phyloP scores from a whole-genome alignment of 1,140 invertebrate species.

The Ceratosolen solmsi region DNA sequence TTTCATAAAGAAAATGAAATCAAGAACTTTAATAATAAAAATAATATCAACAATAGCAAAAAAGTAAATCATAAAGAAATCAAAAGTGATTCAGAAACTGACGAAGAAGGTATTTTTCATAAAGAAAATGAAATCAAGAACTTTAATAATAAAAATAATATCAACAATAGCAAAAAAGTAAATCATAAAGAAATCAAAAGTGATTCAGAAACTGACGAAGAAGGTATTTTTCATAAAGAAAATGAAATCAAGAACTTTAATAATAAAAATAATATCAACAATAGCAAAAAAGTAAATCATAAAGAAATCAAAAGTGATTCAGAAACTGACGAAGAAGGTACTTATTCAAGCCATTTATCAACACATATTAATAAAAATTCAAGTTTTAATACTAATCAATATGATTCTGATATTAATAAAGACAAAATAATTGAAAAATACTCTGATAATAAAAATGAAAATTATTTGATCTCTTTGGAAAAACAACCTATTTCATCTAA shows the following conservation, averaged over 20 bases:
- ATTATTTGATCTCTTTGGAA: background rate
- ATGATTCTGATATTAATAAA: constrained; percentile 41
- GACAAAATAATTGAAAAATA: constrained; percentile 10
- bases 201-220: constrained; percentile 49
- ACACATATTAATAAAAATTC: constrained; percentile 5
- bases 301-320: constrained; percentile 17
- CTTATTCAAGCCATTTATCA: constrained; percentile 29
- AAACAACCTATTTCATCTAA: background rate
- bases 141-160: background rate
- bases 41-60: background rate
- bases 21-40: background rate
- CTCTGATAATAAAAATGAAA: background rate
- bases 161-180: background rate
- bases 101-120: constrained; percentile 43
- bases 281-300: background rate
- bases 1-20: background rate
- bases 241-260: background rate
- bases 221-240: constrained; percentile 26
- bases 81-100: constrained; percentile 43
- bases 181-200: background rate
- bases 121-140: background rate
- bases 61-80: background rate
- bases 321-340: constrained; percentile 49
- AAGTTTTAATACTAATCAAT: background rate
- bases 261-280: background rate